Percentiles rank a stretch among this genome's conserved stretches.
These are phyloP conservation scores for Drosophila vallismaia DNA, from an alignment of 2,888 invertebrate genomes.

Conservation along the genomic window DNA sequence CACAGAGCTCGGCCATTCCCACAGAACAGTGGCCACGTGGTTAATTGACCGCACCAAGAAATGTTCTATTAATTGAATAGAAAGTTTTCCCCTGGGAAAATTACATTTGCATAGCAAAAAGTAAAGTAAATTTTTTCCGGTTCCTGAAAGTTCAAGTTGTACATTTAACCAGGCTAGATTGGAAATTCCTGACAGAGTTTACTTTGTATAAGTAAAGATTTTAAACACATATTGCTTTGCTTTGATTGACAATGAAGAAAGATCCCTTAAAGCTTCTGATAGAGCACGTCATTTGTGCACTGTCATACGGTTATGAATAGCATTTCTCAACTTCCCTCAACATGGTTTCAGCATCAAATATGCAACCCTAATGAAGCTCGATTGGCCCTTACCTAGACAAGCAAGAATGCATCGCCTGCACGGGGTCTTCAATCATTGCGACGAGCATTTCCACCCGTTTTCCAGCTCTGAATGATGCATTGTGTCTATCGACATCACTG, in stretches of 20 bases:
- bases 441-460: neutral
- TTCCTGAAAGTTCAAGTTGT: slow-evolving; percentile 21
- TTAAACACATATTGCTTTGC: neutral
- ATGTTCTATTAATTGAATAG: slow-evolving; percentile 62
- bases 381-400: slow-evolving; percentile 33
- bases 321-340: neutral
- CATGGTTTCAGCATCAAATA: slow-evolving; percentile 26
- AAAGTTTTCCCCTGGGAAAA: slow-evolving; percentile 46
- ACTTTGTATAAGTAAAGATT: neutral
- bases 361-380: slow-evolving; percentile 31
- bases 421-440: slow-evolving; percentile 31
- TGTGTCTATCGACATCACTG: slow-evolving; percentile 51
- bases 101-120: slow-evolving; percentile 20
- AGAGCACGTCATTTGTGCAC: neutral
- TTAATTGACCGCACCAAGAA: slow-evolving; percentile 64
- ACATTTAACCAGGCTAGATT: neutral
- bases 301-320: neutral
- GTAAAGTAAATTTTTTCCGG: neutral
- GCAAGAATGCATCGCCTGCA: slow-evolving; percentile 20
- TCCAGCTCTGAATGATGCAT: slow-evolving; percentile 11
- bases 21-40: slow-evolving; percentile 33
- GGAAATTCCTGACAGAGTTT: slow-evolving; percentile 16
- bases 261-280: neutral
- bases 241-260: neutral
- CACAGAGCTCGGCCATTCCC: neutral